phyloP scores from a whole-genome alignment of 1,140 invertebrate genomes.

The Batillaria attramentaria region DNA sequence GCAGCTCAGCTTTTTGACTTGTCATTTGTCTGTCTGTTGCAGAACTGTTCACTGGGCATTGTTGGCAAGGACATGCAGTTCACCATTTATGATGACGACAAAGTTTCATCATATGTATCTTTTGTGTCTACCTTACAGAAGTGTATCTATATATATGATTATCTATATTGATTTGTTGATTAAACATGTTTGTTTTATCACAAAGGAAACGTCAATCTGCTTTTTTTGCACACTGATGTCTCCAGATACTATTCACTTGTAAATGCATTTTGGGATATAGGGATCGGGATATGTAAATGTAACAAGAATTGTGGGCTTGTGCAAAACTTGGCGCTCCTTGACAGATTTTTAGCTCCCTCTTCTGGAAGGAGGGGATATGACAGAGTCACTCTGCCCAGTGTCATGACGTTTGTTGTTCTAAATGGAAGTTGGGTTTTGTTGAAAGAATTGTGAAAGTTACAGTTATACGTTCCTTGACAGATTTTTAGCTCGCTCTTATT shows the following conservation, averaged over 20 bases:
- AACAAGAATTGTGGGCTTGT: too few relatives aligned
- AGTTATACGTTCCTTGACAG: constrained; percentile 52
- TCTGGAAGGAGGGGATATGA: too few relatives aligned
- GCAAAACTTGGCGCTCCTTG: too few relatives aligned
- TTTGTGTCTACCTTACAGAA: constrained; percentile 44
- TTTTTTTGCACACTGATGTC: neutral
- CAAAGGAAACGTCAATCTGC: neutral
- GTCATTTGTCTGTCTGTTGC: constrained; percentile 39
- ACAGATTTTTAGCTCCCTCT: too few relatives aligned
- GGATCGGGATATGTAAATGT: too few relatives aligned
- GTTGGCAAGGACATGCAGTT: constrained; percentile 88
- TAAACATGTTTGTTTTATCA: neutral
- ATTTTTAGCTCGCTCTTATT: constrained; percentile 62
- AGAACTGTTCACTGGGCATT: constrained; percentile 94
- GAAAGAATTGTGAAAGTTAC: too few relatives aligned
- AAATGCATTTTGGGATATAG: too few relatives aligned
- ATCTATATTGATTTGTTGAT: neutral
- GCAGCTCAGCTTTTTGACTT: too few relatives aligned
- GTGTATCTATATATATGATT: neutral
- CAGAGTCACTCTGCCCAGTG: too few relatives aligned
- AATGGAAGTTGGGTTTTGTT: too few relatives aligned
- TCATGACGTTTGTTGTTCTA: too few relatives aligned
- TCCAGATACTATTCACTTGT: too few relatives aligned
- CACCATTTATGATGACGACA: constrained; percentile 85
- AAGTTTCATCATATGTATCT: constrained; percentile 77